Evolutionary conservation across 1,140 invertebrate species (phyloP).

Genomic region (Drosophila lowei): DNA sequence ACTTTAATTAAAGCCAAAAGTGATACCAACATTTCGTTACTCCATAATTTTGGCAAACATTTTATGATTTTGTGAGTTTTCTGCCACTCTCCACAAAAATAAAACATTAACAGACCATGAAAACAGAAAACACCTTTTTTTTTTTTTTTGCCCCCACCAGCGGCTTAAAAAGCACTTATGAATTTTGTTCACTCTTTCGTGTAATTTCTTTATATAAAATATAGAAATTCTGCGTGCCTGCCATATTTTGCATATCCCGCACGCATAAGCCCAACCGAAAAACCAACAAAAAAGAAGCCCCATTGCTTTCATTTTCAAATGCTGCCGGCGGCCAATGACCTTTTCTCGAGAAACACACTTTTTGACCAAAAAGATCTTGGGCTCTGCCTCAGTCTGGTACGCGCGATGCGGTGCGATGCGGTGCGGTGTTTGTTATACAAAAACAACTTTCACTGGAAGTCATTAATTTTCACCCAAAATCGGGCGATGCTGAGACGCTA

Average conservation of each 20-base stretch:
- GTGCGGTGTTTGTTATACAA: constrained; percentile 46
- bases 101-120: constrained; percentile 39
- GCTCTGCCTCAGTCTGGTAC: constrained; percentile 1
- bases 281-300: constrained; percentile 36
- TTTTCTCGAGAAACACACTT: constrained; percentile 36
- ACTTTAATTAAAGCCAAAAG: too few relatives aligned
- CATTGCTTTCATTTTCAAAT: constrained; percentile 70
- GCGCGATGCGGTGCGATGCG: constrained; percentile 14
- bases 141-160: constrained; percentile 8
- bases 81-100: constrained; percentile 8
- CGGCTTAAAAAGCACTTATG: constrained; percentile 31
- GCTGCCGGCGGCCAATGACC: constrained; percentile 46
- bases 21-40: constrained; percentile 4
- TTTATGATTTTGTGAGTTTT: constrained; percentile 9
- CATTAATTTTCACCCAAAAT: constrained; percentile 70
- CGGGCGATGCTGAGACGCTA: constrained; percentile 14
- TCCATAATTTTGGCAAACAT: constrained; percentile 24
- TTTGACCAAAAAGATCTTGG: constrained; percentile 60
- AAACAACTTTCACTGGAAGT: constrained; percentile 71
- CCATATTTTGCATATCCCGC: constrained; percentile 53
- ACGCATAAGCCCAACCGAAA: constrained; percentile 18
- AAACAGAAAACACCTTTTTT: constrained; percentile 45
- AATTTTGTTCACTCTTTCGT: constrained; percentile 5
- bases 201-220: constrained; percentile 44
- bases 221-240: constrained; percentile 49